Base-by-base conservation (phyloP, 2,113 vertebrate genomes). In the Seriola rivoliana region DNA sequence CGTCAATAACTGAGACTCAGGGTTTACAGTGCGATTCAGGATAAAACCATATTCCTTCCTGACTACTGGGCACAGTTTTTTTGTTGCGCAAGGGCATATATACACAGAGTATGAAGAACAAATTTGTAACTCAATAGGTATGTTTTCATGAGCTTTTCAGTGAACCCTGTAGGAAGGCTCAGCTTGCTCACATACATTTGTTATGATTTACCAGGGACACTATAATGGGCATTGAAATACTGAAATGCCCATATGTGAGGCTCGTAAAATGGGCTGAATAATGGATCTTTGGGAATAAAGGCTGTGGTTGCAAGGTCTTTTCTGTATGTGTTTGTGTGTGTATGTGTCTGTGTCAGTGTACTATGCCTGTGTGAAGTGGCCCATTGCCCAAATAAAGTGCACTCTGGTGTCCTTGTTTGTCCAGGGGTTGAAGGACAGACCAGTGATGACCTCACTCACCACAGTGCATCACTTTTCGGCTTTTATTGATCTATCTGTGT, bases 401-500 rank as follows among this genome's bases (percentile, higher is more conserved):
- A 80, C 80, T 86, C 55, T 70, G 62, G 25, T 82, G 87, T 86
- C 85, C 87, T 90, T 89, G 88, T 80, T 83, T 77, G 79, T 86
- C 78, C 71, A 25, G 29, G 38, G 71, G 81, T 80, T 90, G 91
- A 94, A 93, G 92, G 91, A 89, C 90, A 81, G 65, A 81, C 64
- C 11, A 44, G 12, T 3, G 68, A 70, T 86, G 79, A 86, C 88
- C 88, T 80, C 86, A 78, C 86, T 89, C 81, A 67, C 72, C 79
- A 75, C 83, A 79, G 62, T 48, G 68, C 44, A 78, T 79, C 64
- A 60, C 90, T 91, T 89, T 91, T 89, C 66, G 90, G 85, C 79
- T 74, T 67, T 60, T 89, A 94, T 93, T 88, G 92, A 93, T 92
- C 75, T 29, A 21, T 77, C 6, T 16, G 71, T 79, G 81, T 25